These are phyloP conservation scores for Macropis europaea DNA, from an alignment of 2,888 invertebrate genomes.

Conservation along the genomic window DNA sequence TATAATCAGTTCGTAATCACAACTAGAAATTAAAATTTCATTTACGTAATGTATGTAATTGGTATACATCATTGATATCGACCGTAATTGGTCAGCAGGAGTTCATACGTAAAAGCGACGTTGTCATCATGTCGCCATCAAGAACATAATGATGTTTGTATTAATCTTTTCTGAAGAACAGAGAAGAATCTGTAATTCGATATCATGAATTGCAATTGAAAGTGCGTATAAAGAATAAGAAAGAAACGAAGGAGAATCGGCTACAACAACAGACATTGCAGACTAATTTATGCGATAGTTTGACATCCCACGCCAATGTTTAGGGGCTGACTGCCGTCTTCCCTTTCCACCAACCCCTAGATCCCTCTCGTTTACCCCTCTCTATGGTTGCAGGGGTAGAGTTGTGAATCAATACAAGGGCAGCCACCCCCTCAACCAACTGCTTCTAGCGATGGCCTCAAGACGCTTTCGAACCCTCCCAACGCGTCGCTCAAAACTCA, in stretches of 20 bases:
- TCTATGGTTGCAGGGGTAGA: constrained; percentile 40
- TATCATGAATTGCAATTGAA: too few relatives aligned
- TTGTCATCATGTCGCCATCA: too few relatives aligned
- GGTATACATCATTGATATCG: too few relatives aligned
- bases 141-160: too few relatives aligned
- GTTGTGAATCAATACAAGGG: constrained; percentile 75
- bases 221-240: neutral
- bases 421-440: constrained; percentile 53
- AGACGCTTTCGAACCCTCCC: constrained; percentile 20
- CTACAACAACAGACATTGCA: constrained; percentile 1
- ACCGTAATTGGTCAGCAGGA: too few relatives aligned
- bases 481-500: too few relatives aligned
- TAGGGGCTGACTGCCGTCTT: constrained; percentile 52
- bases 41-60: too few relatives aligned
- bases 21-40: too few relatives aligned
- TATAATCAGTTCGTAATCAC: too few relatives aligned
- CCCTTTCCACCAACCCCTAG: constrained; percentile 21
- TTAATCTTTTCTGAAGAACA: too few relatives aligned
- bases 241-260: neutral
- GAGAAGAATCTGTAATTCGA: too few relatives aligned
- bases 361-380: constrained; percentile 7
- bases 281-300: constrained; percentile 71
- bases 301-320: constrained; percentile 59
- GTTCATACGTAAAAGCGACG: too few relatives aligned
- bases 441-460: constrained; percentile 51